These are phyloP conservation scores for Borostomias antarcticus DNA, from an alignment of 2,797 vertebrate species.

Conservation along the genomic window DNA sequence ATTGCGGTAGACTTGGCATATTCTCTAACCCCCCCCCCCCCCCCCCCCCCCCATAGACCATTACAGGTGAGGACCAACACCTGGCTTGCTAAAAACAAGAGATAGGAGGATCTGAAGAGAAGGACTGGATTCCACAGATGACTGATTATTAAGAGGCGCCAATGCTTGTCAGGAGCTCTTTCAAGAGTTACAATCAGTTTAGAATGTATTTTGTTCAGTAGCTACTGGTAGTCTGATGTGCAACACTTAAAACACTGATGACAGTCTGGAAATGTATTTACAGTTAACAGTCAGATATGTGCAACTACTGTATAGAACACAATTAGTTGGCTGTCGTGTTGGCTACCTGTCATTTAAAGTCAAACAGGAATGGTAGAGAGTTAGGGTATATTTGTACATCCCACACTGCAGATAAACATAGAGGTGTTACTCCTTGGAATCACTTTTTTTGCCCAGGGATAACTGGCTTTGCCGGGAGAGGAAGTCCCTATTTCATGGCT, in stretches of 20 bases:
- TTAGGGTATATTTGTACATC: slow-evolving; percentile 55
- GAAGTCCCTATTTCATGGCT: slow-evolving; percentile 73
- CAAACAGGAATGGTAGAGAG: slow-evolving; percentile 50
- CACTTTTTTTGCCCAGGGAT: slow-evolving; percentile 66
- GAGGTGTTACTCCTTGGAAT: slow-evolving; percentile 72
- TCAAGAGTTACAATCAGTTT: slow-evolving; percentile 19
- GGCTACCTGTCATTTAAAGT: slow-evolving; percentile 49
- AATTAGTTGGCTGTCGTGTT: slow-evolving; percentile 42
- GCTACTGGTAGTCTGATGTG: slow-evolving; percentile 13
- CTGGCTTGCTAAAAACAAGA: slow-evolving; percentile 50
- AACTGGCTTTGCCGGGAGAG: slow-evolving; percentile 71
- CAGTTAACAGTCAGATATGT: slow-evolving; percentile 15
- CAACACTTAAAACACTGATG: slow-evolving; percentile 23
- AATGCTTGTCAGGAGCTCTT: slow-evolving; percentile 49
- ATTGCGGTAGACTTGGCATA: slow-evolving; percentile 72
- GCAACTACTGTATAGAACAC: slow-evolving; percentile 23
- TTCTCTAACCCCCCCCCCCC: slow-evolving; percentile 35
- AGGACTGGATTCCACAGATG: slow-evolving; percentile 60
- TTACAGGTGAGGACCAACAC: slow-evolving; percentile 74
- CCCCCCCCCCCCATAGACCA: slow-evolving; percentile 56
- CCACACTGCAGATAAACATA: slow-evolving; percentile 52
- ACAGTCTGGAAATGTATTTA: slow-evolving; percentile 3
- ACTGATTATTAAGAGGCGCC: slow-evolving; percentile 62
- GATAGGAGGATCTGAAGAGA: slow-evolving; percentile 37
- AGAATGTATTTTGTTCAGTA: slow-evolving; percentile 3